Evolutionary conservation across 2,113 vertebrate genomes (phyloP).

Genomic region (Pithys albifrons): DNA sequence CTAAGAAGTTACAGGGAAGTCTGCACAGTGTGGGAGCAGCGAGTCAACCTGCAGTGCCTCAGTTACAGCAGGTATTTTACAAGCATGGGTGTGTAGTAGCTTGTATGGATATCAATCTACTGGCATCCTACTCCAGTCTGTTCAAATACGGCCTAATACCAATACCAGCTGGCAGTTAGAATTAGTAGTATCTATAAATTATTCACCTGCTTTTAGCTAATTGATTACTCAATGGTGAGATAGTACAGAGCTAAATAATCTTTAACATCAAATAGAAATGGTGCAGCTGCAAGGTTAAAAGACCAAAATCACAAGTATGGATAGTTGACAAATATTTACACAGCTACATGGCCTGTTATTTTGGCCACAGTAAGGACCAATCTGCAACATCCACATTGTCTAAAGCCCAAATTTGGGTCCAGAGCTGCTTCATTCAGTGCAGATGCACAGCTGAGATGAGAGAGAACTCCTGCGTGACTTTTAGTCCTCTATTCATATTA

Average conservation of each 20-base stretch:
- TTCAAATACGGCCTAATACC: background rate
- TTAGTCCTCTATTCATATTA: constrained; percentile 12
- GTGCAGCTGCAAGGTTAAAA: background rate
- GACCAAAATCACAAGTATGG: background rate
- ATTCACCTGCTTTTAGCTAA: background rate
- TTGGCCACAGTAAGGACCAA: background rate
- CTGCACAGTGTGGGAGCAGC: background rate
- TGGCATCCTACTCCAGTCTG: background rate
- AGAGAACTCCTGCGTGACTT: background rate
- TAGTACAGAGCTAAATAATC: background rate
- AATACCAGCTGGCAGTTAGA: background rate
- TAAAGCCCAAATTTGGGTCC: background rate
- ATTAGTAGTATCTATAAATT: background rate
- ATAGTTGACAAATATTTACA: background rate
- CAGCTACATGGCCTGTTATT: background rate
- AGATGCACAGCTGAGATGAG: background rate
- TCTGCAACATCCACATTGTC: background rate
- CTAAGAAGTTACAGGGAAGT: background rate
- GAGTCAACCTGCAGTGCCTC: background rate
- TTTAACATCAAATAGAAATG: background rate
- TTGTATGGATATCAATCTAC: background rate
- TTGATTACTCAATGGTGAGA: background rate
- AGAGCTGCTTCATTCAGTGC: background rate
- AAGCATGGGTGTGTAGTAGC: background rate
- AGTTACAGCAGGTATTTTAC: background rate